Percentiles rank a stretch among this genome's conserved stretches.
Conservation (phyloP, 2,797 vertebrate genomes). For the Bothrops alternatus region DNA sequence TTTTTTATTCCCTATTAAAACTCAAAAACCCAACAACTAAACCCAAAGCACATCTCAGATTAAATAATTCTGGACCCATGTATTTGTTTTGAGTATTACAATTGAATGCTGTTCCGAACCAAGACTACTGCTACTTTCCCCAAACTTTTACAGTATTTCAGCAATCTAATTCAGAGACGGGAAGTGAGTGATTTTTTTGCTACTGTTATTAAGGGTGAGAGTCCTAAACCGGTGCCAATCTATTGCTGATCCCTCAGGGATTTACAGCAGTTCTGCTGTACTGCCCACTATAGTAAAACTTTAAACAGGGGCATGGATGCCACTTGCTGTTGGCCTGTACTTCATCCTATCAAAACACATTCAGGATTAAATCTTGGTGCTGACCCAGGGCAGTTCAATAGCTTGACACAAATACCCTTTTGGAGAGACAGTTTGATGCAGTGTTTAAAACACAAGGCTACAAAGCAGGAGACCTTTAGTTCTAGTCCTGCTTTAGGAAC, state of each 20-base stretch:
- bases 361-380: not conserved
- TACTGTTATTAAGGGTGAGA: not conserved
- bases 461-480: not conserved
- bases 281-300: not conserved
- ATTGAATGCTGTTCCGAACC: not conserved
- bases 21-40: not conserved
- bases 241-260: not conserved
- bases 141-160: not conserved
- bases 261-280: not conserved
- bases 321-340: not conserved
- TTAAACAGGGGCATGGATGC: not conserved
- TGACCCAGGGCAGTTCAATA: not conserved
- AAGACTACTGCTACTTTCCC: not conserved
- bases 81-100: not conserved
- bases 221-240: not conserved
- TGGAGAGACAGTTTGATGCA: not conserved
- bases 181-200: not conserved
- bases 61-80: not conserved
- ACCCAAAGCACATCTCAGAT: not conserved
- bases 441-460: not conserved
- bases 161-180: not conserved
- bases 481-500: not conserved
- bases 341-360: not conserved
- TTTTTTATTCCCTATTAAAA: not conserved
- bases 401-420: not conserved